Evolutionary conservation across 1,140 invertebrate species (phyloP).

Genomic region (Nasonia longicornis): DNA sequence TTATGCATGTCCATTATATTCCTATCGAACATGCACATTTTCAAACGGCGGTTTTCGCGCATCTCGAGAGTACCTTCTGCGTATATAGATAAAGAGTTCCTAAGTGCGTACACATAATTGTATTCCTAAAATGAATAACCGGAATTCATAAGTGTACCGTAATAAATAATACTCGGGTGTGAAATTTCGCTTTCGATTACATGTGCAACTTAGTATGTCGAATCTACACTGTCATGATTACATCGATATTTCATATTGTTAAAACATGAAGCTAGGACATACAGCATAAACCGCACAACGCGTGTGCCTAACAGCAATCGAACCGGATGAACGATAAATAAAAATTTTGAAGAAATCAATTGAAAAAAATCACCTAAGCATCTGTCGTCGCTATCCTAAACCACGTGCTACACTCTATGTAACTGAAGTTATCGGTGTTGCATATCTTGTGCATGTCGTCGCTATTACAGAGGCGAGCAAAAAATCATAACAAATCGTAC

Average conservation of each 20-base stretch:
- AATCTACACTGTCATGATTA: background rate
- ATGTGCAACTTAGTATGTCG: background rate
- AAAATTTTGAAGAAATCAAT: constrained; percentile 15
- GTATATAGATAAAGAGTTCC: background rate
- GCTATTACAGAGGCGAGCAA: background rate
- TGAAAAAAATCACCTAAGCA: background rate
- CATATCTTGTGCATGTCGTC: constrained; percentile 35
- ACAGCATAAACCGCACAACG: background rate
- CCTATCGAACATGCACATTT: too few relatives aligned
- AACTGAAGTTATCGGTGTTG: constrained; percentile 46
- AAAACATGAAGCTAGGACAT: background rate
- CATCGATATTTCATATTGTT: background rate
- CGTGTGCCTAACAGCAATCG: background rate
- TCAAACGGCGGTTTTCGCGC: too few relatives aligned
- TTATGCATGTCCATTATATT: background rate
- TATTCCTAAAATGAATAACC: background rate
- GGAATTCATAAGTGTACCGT: background rate
- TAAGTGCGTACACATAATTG: background rate
- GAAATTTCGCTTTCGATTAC: background rate
- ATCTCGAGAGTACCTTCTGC: background rate
- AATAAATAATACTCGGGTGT: background rate
- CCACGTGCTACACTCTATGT: constrained; percentile 55
- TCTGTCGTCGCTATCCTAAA: constrained; percentile 40
- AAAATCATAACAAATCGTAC: constrained; percentile 6
- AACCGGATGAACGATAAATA: background rate